Percentiles rank a stretch among this genome's conserved stretches.
Evolutionary conservation across 2,888 invertebrate genomes (phyloP).

Genomic region (Leptopilina syphax): DNA sequence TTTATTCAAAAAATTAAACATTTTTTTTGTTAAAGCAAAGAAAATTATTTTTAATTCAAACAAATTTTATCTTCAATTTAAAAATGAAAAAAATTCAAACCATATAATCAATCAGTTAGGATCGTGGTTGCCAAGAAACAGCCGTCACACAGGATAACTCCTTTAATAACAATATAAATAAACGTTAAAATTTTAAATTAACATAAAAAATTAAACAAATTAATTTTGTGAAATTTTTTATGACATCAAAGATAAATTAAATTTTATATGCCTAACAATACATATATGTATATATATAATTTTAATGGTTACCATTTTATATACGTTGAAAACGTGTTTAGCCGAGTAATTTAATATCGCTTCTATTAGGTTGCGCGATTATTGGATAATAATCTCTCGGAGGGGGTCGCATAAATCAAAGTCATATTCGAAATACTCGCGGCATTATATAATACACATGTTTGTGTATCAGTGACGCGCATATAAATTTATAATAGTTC

Average conservation of each 20-base stretch:
- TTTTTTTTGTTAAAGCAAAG: no score
- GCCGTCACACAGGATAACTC: no score
- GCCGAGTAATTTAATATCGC: constrained; percentile 16
- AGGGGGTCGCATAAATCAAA: constrained; percentile 40
- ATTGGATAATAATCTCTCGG: constrained; percentile 43
- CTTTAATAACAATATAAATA: no score
- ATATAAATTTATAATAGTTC: neutral
- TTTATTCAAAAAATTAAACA: no score
- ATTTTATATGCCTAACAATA: neutral
- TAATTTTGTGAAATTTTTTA: no score
- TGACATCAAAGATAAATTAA: neutral
- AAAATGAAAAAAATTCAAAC: no score
- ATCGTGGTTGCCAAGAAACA: no score
- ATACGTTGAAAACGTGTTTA: neutral
- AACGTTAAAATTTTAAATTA: no score
- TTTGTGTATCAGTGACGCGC: neutral
- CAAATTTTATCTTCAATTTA: no score
- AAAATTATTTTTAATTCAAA: no score
- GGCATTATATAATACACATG: neutral
- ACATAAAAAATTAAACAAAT: no score
- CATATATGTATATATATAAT: neutral
- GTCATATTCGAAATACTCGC: constrained; percentile 20
- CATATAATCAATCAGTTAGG: no score
- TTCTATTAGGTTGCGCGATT: constrained; percentile 32
- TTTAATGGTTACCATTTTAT: constrained; percentile 12